phyloP scores from a whole-genome alignment of 2,113 vertebrate species.

The Puntigrus tetrazona region DNA sequence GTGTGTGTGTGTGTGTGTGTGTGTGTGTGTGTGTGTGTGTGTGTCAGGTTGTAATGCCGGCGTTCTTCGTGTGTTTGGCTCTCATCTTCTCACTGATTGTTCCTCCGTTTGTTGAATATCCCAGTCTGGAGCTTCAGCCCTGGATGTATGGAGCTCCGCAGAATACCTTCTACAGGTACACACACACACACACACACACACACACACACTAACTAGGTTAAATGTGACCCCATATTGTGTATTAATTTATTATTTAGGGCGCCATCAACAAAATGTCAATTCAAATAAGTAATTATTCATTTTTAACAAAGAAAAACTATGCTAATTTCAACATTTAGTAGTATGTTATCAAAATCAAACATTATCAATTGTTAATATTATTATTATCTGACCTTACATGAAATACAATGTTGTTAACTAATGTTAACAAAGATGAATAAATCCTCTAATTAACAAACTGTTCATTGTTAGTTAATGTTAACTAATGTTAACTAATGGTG shows the following conservation, averaged over 20 bases:
- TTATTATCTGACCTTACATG: not conserved
- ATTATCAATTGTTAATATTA: not conserved
- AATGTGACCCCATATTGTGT: not conserved
- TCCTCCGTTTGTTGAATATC: constrained; percentile 92
- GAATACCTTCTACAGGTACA: constrained; percentile 92
- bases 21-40: constrained; percentile 44
- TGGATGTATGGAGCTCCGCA: constrained; percentile 93
- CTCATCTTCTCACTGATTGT: constrained; percentile 94
- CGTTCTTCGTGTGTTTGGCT: constrained; percentile 92
- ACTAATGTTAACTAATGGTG: not conserved
- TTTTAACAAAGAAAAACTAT: not conserved
- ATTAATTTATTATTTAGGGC: no score
- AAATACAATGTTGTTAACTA: no score
- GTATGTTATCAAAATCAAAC: no score
- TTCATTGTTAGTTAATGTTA: not conserved
- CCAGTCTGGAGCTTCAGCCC: constrained; percentile 90
- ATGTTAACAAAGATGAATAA: not conserved
- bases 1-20: constrained; percentile 22
- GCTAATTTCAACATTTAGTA: no score
- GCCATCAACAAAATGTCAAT: no score
- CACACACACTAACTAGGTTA: no score
- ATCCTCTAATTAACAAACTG: not conserved
- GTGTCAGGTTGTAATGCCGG: constrained; percentile 87
- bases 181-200: no score
- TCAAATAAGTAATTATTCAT: not conserved